Percentiles rank a stretch among this genome's conserved stretches.
Evolutionary conservation across 2,888 invertebrate genomes (phyloP).

Genomic region (Xestoiulus laeticollis): DNA sequence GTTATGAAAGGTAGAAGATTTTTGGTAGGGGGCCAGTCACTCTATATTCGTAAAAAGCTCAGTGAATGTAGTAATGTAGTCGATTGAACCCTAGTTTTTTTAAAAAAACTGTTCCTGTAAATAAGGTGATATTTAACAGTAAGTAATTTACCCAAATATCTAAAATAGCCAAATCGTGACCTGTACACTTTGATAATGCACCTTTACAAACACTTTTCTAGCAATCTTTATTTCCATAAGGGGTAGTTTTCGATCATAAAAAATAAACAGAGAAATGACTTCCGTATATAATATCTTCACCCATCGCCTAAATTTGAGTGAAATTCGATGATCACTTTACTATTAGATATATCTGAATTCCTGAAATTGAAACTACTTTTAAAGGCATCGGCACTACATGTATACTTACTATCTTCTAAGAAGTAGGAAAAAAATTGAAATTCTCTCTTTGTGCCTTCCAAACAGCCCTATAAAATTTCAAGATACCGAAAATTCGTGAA

Average conservation of each 20-base stretch:
- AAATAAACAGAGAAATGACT: neutral
- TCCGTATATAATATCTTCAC: neutral
- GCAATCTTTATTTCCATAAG: neutral
- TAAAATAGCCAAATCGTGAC: neutral
- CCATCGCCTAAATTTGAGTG: neutral
- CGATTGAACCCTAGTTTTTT: too few relatives aligned
- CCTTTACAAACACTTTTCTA: neutral
- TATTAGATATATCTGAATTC: neutral
- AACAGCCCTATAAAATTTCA: constrained; percentile 25
- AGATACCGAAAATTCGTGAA: neutral
- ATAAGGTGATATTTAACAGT: neutral
- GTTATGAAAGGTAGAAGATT: too few relatives aligned
- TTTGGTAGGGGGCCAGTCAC: too few relatives aligned
- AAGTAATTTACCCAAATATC: too few relatives aligned
- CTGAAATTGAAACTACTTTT: neutral
- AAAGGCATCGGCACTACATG: neutral
- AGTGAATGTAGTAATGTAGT: too few relatives aligned
- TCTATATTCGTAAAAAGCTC: too few relatives aligned
- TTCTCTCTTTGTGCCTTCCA: neutral
- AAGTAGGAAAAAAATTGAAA: neutral
- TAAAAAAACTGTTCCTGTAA: neutral
- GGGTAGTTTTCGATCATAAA: neutral
- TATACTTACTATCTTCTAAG: too few relatives aligned
- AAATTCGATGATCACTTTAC: neutral
- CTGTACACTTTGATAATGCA: neutral